A percentile compares a stretch with the other conserved stretches of the same genome.
These are phyloP conservation scores for Lampropteryx suffumata DNA, from an alignment of 2,888 invertebrate genomes.

Conservation along the genomic window DNA sequence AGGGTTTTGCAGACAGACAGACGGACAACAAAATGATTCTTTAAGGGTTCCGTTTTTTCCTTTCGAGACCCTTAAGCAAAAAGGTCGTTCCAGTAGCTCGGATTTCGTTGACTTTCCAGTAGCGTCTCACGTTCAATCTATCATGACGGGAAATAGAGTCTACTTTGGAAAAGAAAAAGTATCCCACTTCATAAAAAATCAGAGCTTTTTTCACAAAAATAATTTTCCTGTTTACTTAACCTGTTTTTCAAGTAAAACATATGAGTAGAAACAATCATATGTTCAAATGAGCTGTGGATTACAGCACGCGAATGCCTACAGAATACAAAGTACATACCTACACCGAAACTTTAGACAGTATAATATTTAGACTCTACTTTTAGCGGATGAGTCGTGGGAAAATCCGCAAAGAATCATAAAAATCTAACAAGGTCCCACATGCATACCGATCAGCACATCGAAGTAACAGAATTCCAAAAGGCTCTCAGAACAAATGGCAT, in stretches of 20 bases:
- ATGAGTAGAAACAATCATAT: no score
- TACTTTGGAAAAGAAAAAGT: no score
- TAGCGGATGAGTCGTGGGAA: conserved; percentile 28
- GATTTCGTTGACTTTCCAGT: not conserved
- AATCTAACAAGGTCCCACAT: conserved; percentile 21
- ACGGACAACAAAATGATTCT: no score
- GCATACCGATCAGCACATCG: conserved; percentile 26
- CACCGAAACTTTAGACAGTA: not conserved
- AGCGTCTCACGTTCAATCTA: no score
- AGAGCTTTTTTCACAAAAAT: not conserved
- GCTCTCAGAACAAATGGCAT: conserved; percentile 28
- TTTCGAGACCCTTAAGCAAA: no score
- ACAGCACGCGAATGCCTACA: not conserved
- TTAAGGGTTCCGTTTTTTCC: no score
- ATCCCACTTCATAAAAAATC: no score
- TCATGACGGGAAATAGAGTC: no score
- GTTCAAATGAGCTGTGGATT: not conserved
- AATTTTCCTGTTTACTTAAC: not conserved
- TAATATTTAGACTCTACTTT: conserved; percentile 4
- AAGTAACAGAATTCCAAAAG: conserved; percentile 15
- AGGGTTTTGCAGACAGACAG: no score
- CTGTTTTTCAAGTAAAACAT: no score
- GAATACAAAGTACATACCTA: conserved; percentile 1
- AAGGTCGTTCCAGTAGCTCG: no score
- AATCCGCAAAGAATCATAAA: conserved; percentile 29